Evolutionary conservation across 2,888 invertebrate genomes (phyloP), one percentile per base, ranked within the genome.

Genomic region (Caenorhabditis macrosperma): DNA sequence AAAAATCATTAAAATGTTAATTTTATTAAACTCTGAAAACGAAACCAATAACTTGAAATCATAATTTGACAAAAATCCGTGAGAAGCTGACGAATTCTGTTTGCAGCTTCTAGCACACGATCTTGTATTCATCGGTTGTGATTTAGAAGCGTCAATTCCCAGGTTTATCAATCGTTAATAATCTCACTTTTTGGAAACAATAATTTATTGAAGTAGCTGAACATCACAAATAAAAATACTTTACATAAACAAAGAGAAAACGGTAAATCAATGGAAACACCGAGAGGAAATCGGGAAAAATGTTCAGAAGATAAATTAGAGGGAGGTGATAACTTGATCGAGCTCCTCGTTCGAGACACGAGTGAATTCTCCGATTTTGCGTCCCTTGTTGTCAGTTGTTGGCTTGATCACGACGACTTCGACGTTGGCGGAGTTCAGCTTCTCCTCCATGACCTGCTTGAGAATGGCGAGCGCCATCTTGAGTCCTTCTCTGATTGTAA

Each of bases 381-480:
- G 83, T n/a, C 88, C 88, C 35, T 88, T 87, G n/a, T 71, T 71
- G 74, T 89, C 89, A 6, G 48, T 67, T 46, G 81, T 78, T 52
- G 89, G 89, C 64, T 84, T 86, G 78, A 89, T 86, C 33, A 85
- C 81, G 64, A 89, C 89, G 9, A 93, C 95, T 92, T 99, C 99
- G 66, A 99, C 97, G 92, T 99, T 99, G 69, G 95, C 95, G 78
- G 96, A 95, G 79, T 95, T 97, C 1, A 99, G 92, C 91, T 98
- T 99, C 91, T 99, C 99, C 91, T 99, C 99, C 99, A 99, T 99
- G 0, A 99, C 98, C 92, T 99, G 98, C 91, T 99, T 99, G 24
- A 99, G 92, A 88, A 98, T 98, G 12, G 95, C 95, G 67, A 99
- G 92, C 0, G 96, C 95, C 15, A 95, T 93, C 90, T 95, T 95